phyloP scores from a whole-genome alignment of 37 sponge, comb jelly and placozoan species.

The Theonella swinhoei region DNA sequence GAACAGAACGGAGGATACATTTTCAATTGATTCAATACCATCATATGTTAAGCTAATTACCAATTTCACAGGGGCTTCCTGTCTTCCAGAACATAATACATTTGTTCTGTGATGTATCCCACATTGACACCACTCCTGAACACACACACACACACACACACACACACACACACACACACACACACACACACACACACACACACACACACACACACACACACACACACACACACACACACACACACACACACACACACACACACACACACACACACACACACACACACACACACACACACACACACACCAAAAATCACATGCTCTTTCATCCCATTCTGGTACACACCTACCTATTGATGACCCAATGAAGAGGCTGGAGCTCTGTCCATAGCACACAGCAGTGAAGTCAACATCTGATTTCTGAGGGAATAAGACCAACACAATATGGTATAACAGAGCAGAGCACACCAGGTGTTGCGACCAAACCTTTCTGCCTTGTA shows the following conservation, averaged over 20 bases:
- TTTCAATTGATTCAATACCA: too few species aligned
- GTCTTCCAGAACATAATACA: conserved; percentile 83
- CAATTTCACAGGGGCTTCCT: conserved; percentile 58
- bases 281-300: neutral
- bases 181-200: too few species aligned
- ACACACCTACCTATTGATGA: neutral
- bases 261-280: conserved; percentile 35
- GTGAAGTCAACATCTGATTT: conserved; percentile 55
- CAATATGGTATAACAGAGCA: too few species aligned
- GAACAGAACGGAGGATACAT: too few species aligned
- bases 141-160: neutral
- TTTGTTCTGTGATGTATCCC: conserved; percentile 63
- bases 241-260: neutral
- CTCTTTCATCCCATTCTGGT: too few species aligned
- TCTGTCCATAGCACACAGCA: conserved; percentile 45
- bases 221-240: neutral
- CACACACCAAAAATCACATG: too few species aligned
- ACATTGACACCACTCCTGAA: conserved; percentile 71
- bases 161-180: neutral
- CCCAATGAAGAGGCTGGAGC: conserved; percentile 55
- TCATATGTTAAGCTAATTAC: conserved; percentile 18
- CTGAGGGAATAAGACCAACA: neutral
- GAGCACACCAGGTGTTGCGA: too few species aligned
- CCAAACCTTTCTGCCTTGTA: conserved; percentile 1
- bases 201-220: conserved; percentile 38